Conservation (phyloP, 2,113 vertebrate genomes). For the Tychaedon coryphoeus region DNA sequence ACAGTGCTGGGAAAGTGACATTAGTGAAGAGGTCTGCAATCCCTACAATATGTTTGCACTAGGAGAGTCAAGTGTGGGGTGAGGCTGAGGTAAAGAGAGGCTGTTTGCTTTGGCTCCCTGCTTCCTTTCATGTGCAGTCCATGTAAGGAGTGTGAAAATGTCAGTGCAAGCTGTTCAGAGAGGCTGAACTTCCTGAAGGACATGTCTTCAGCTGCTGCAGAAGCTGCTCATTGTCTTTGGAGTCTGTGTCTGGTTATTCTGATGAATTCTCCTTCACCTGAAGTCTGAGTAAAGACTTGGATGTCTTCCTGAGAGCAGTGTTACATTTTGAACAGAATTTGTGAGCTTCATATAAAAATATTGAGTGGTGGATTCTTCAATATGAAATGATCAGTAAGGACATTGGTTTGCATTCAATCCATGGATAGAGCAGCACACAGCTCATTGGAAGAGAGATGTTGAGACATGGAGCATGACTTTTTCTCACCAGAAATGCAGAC, state of each 20-base stretch:
- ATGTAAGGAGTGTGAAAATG: neutral
- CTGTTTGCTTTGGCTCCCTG: neutral
- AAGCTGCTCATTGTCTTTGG: neutral
- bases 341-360: neutral
- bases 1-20: neutral
- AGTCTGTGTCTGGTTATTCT: neutral
- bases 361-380: neutral
- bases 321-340: neutral
- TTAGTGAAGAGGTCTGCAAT: neutral
- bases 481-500: neutral
- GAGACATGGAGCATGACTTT: neutral
- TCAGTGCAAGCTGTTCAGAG: neutral
- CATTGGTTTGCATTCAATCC: neutral
- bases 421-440: neutral
- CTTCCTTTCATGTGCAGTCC: neutral
- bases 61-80: neutral
- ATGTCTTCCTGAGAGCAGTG: neutral
- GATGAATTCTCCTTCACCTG: neutral
- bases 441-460: neutral
- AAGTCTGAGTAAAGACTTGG: neutral
- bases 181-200: neutral
- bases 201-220: neutral
- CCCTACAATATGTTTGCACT: neutral
- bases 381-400: neutral
- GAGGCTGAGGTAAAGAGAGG: neutral